These are phyloP conservation scores for Apis laboriosa DNA, from an alignment of 1,140 invertebrate species.

Conservation along the genomic window DNA sequence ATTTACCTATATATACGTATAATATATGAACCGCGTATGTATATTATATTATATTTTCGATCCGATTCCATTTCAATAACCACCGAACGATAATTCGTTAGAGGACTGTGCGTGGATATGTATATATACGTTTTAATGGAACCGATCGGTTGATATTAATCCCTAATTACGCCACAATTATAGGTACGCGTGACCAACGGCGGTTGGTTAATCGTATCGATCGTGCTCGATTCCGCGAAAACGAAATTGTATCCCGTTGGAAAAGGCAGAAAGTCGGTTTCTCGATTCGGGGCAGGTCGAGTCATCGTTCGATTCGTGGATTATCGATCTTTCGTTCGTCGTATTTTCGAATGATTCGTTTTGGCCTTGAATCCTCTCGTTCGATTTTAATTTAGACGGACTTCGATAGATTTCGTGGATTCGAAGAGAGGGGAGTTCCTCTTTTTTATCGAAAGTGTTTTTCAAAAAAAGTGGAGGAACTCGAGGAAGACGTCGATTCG, in stretches of 20 bases:
- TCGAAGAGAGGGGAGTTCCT: slow-evolving; percentile 3
- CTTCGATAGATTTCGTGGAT: background rate
- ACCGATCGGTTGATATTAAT: slow-evolving; percentile 9
- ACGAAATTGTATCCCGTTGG: background rate
- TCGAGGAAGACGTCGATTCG: slow-evolving; percentile 3
- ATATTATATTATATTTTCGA: background rate
- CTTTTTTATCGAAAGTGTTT: slow-evolving; percentile 30
- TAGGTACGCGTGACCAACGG: background rate
- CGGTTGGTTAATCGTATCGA: background rate
- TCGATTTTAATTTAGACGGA: slow-evolving; percentile 17
- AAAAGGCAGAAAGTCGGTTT: slow-evolving; percentile 2
- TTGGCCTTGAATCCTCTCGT: background rate
- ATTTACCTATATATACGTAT: too few relatives aligned
- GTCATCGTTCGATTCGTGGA: background rate
- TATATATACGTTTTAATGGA: background rate
- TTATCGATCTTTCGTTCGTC: too few relatives aligned
- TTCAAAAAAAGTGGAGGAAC: slow-evolving; percentile 15
- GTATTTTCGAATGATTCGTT: slow-evolving; percentile 9
- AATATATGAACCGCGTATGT: too few relatives aligned
- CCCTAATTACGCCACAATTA: slow-evolving; percentile 11
- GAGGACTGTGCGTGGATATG: background rate
- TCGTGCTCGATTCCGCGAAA: background rate
- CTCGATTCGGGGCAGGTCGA: background rate
- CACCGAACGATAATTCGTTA: slow-evolving; percentile 2
- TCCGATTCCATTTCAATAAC: slow-evolving; percentile 5